Conservation (phyloP, 2,888 invertebrate species). For the Philopedon plagiatum region DNA sequence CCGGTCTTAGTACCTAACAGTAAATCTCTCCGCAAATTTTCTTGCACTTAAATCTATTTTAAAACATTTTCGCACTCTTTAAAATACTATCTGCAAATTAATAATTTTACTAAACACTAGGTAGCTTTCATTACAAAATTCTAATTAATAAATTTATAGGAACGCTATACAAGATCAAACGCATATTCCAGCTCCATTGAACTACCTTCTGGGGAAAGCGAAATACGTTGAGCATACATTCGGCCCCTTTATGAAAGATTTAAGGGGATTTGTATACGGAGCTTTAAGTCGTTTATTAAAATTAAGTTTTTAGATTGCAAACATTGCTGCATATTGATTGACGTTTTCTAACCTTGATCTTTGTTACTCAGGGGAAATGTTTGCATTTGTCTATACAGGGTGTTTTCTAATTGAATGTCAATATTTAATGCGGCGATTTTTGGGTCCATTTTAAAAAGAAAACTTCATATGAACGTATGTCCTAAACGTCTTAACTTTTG, state of each 20-base stretch:
- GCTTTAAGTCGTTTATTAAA: constrained; percentile 51
- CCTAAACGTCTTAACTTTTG: too few relatives aligned
- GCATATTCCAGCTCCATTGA: constrained; percentile 15
- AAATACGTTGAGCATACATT: constrained; percentile 26
- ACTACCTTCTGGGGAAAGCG: constrained; percentile 12
- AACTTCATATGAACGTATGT: too few relatives aligned
- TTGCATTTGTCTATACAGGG: not conserved
- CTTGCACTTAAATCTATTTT: too few relatives aligned
- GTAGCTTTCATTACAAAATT: not conserved
- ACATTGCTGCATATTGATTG: constrained; percentile 54
- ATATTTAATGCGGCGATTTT: too few relatives aligned
- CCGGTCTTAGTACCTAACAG: too few relatives aligned
- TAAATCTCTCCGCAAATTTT: too few relatives aligned
- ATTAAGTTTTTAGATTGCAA: constrained; percentile 62
- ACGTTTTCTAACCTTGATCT: constrained; percentile 8
- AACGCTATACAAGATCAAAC: constrained; percentile 23
- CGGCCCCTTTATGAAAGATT: constrained; percentile 33
- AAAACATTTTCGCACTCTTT: not conserved
- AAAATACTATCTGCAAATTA: constrained; percentile 1
- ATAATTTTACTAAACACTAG: not conserved
- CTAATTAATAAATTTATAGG: constrained; percentile 9
- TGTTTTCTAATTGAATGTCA: not conserved
- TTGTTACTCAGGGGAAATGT: not conserved
- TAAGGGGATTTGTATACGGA: constrained; percentile 31
- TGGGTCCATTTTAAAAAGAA: too few relatives aligned